These are phyloP conservation scores for Aptenodytes forsteri DNA, from an alignment of 2,113 vertebrate genomes.

Conservation along the genomic window DNA sequence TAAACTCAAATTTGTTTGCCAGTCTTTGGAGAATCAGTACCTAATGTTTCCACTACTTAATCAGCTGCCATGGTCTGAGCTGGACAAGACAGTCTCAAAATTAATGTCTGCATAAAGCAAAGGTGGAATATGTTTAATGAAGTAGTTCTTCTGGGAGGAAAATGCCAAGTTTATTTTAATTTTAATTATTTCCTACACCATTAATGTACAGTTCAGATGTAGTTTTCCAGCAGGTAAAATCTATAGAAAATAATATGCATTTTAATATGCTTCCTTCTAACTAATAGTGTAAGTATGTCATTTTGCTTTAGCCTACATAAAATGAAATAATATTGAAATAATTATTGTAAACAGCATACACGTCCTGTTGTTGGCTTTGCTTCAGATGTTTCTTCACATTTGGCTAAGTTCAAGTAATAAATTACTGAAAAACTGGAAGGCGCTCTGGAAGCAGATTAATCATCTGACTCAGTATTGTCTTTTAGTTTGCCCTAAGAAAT, in stretches of 20 bases:
- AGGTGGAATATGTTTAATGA: background rate
- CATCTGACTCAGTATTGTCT: conserved; percentile 58
- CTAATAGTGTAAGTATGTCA: background rate
- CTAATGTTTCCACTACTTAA: background rate
- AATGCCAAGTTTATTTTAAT: background rate
- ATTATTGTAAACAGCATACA: background rate
- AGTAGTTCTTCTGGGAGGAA: background rate
- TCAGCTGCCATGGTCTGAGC: background rate
- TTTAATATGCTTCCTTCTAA: background rate
- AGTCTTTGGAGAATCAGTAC: background rate
- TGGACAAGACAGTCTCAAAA: background rate
- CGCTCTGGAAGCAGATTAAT: conserved; percentile 51
- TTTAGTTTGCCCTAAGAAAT: conserved; percentile 40
- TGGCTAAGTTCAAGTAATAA: conserved; percentile 37
- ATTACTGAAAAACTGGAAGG: conserved; percentile 44
- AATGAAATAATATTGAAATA: background rate
- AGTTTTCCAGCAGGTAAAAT: background rate
- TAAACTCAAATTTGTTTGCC: background rate
- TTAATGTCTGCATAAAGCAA: background rate
- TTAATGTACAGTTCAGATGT: background rate
- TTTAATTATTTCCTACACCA: background rate
- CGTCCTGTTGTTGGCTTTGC: background rate
- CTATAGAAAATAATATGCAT: background rate
- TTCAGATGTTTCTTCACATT: conserved; percentile 55
- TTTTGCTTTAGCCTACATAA: background rate